These are phyloP conservation scores for Pituophis catenifer DNA, from an alignment of 2,113 vertebrate species.

Conservation along the genomic window DNA sequence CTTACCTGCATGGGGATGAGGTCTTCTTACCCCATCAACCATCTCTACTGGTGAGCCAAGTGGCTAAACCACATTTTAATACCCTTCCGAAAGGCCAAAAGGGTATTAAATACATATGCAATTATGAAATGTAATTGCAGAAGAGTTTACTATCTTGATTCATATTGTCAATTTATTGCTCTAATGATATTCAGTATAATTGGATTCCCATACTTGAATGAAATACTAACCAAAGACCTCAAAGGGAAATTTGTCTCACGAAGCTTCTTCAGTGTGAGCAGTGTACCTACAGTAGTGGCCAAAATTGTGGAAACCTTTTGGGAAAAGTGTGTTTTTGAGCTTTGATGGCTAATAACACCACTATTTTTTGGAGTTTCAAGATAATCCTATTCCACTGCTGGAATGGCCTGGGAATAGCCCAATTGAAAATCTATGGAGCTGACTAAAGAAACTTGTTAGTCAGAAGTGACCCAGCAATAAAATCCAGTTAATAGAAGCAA, in stretches of 20 bases:
- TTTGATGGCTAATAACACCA: too few relatives aligned
- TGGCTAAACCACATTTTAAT: not conserved
- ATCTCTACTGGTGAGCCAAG: not conserved
- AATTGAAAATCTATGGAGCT: too few relatives aligned
- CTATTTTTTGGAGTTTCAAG: too few relatives aligned
- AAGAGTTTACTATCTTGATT: not conserved
- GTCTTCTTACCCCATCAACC: not conserved
- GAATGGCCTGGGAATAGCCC: too few relatives aligned
- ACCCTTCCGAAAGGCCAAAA: not conserved
- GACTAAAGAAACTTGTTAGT: too few relatives aligned
- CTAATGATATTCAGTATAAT: not conserved
- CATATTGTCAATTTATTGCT: not conserved
- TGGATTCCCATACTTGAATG: not conserved
- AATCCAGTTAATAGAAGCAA: too few relatives aligned
- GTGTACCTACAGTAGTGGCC: not conserved
- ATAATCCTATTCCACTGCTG: too few relatives aligned
- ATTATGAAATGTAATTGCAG: not conserved
- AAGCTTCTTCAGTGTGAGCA: not conserved
- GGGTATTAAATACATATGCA: not conserved
- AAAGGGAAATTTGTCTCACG: not conserved
- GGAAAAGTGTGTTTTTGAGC: too few relatives aligned
- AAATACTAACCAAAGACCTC: not conserved
- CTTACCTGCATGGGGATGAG: too few relatives aligned
- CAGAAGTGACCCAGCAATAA: too few relatives aligned
- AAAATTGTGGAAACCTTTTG: too few relatives aligned